Conservation (phyloP, 53 echinoderm and acorn worm species). For the Antedon mediterranea region DNA sequence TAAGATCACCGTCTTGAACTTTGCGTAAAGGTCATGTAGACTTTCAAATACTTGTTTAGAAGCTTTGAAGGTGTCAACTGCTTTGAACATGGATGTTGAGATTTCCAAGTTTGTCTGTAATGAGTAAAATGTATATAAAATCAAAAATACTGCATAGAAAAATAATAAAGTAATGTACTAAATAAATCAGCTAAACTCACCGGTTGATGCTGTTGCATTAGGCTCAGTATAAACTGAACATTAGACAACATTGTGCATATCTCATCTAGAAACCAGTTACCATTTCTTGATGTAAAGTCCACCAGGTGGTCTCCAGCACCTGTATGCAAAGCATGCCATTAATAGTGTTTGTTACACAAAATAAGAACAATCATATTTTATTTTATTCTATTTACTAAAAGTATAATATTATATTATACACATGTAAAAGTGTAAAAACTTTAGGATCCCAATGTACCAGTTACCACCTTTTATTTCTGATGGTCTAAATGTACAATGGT, state of each 20-base stretch:
- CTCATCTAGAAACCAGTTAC: conserved; percentile 69
- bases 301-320: conserved; percentile 54
- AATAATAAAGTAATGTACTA: background rate
- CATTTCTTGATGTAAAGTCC: conserved; percentile 56
- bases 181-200: conserved; percentile 4
- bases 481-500: too few species aligned
- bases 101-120: conserved; percentile 28
- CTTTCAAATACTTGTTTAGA: conserved; percentile 39
- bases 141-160: background rate
- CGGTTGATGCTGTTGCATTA: conserved; percentile 15
- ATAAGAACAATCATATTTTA: too few species aligned
- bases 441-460: too few species aligned
- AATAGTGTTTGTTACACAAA: background rate
- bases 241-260: conserved; percentile 50
- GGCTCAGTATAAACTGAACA: conserved; percentile 30
- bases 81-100: conserved; percentile 20
- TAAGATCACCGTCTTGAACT: conserved; percentile 47
- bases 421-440: too few species aligned
- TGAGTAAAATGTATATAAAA: background rate
- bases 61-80: conserved; percentile 35
- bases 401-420: too few species aligned
- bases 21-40: conserved; percentile 48
- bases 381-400: too few species aligned
- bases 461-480: too few species aligned
- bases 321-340: background rate